A percentile compares a stretch with the other conserved stretches of the same genome.
Conservation (phyloP, 1,140 invertebrate genomes). For the Drosophila hydei region DNA sequence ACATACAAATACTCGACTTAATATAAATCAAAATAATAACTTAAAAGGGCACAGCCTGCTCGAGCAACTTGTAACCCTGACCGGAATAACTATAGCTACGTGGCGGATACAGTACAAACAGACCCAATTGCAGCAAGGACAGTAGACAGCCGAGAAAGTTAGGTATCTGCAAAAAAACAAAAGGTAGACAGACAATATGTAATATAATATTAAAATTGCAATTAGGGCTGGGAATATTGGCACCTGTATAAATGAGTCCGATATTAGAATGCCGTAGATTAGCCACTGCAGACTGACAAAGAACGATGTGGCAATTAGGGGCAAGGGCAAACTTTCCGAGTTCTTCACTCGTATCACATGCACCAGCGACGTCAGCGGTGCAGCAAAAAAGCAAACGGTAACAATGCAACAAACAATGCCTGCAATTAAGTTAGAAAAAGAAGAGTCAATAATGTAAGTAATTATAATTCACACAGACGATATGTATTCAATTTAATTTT, state of each 20-base stretch:
- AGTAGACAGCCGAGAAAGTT: constrained; percentile 90
- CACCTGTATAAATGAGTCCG: constrained; percentile 90
- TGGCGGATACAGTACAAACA: constrained; percentile 89
- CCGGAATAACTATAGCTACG: constrained; percentile 81
- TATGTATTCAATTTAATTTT: no score
- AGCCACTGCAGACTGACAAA: constrained; percentile 91
- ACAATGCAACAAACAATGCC: constrained; percentile 89
- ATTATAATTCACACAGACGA: no score
- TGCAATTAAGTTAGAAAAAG: constrained; percentile 59
- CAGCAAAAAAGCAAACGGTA: constrained; percentile 91
- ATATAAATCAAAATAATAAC: constrained; percentile 7
- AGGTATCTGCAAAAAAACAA: constrained; percentile 85
- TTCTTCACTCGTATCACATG: constrained; percentile 90
- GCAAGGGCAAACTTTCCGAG: constrained; percentile 91
- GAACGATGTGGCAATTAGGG: constrained; percentile 90
- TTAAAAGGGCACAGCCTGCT: constrained; percentile 74
- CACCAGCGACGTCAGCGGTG: constrained; percentile 90
- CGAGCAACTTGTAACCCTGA: constrained; percentile 76
- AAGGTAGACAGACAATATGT: no score
- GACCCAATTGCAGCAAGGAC: constrained; percentile 87
- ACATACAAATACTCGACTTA: constrained; percentile 35
- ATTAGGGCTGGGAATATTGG: constrained; percentile 27
- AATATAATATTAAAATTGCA: constrained; percentile 16
- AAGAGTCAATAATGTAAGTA: neutral
- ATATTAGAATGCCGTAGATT: constrained; percentile 89